These are phyloP conservation scores for Lates calcarifer DNA, from an alignment of 2,113 vertebrate species.

Conservation along the genomic window DNA sequence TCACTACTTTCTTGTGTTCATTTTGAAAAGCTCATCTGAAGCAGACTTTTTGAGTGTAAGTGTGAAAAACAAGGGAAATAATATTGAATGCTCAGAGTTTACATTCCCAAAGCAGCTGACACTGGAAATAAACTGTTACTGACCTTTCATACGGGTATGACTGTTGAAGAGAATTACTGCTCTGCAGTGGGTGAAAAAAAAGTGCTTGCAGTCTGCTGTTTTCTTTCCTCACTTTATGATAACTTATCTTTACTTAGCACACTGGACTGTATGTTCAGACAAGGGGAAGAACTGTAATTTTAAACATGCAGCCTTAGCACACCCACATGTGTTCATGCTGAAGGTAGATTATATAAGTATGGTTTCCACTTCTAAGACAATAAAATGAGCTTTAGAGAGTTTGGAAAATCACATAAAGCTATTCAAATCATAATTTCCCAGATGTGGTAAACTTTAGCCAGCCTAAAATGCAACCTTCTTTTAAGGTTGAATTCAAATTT, in stretches of 20 bases:
- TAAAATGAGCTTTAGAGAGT: background rate
- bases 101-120: constrained; percentile 16
- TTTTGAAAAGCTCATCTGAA: constrained; percentile 5
- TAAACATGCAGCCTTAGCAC: too few species aligned
- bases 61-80: background rate
- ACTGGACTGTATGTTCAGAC: background rate
- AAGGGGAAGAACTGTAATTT: background rate
- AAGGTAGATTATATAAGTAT: background rate
- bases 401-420: background rate
- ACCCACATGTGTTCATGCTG: background rate
- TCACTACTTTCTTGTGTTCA: background rate
- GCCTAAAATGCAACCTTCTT: too few species aligned
- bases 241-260: background rate
- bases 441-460: background rate
- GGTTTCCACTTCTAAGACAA: background rate
- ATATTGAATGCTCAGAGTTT: constrained; percentile 8
- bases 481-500: too few species aligned
- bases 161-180: background rate
- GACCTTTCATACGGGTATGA: constrained; percentile 10
- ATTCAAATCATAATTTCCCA: background rate
- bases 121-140: constrained; percentile 19
- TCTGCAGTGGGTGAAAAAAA: background rate
- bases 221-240: background rate
- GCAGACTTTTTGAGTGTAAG: background rate
- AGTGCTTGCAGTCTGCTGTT: constrained; percentile 9